Percentiles rank a stretch among this genome's conserved stretches.
Evolutionary conservation across 2,888 invertebrate genomes (phyloP).

Genomic region (Cepaea hortensis): DNA sequence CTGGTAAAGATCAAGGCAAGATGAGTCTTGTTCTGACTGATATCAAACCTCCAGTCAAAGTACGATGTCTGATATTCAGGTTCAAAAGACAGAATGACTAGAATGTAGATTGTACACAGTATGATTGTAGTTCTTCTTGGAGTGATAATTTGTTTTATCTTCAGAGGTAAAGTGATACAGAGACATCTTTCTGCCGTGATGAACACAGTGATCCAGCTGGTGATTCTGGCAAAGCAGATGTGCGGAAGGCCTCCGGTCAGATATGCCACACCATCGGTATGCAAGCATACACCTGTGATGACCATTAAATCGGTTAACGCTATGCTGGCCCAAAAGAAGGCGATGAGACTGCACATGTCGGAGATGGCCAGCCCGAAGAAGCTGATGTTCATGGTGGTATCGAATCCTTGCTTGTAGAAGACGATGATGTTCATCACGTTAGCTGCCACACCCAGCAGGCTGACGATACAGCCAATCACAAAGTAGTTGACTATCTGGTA

Average conservation of each 20-base stretch:
- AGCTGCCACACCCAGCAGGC: not conserved
- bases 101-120: not conserved
- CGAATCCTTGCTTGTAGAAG: no score
- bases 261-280: not conserved
- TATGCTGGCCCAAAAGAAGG: not conserved
- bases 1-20: not conserved
- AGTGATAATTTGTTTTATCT: no score
- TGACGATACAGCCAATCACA: not conserved
- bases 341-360: not conserved
- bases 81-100: not conserved
- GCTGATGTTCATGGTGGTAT: no score
- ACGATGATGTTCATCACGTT: not conserved
- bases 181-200: constrained; percentile 26
- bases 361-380: not conserved
- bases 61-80: constrained; percentile 4
- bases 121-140: not conserved
- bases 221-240: not conserved
- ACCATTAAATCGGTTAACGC: not conserved
- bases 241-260: constrained; percentile 9
- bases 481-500: not conserved
- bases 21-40: not conserved
- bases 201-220: constrained; percentile 2
- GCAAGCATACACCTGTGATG: no score
- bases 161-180: no score
- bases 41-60: not conserved